Evolutionary conservation across 2,113 vertebrate species (phyloP), one percentile per base, ranked within the genome.

Genomic region (Saguinus midas): DNA sequence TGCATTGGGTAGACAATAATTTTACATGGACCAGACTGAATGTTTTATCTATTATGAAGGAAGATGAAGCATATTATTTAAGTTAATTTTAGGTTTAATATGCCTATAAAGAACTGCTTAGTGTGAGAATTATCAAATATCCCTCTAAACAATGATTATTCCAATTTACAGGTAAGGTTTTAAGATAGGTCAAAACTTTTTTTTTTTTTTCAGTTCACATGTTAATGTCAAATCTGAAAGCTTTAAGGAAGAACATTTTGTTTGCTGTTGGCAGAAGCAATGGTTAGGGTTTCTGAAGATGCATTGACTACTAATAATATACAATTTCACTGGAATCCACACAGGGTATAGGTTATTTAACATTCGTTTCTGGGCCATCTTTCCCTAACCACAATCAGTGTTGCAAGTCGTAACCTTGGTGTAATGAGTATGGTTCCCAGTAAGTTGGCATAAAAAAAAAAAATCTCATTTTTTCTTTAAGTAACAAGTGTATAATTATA

Each of bases 381-480:
- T 93, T 82, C 52, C 64, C 13, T 13, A 35, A 17, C 8, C 27
- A 70, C 14, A 82, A 25, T 21, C 78, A 52, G 48, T 43, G 17
- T 2, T 73, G 37, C 90, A 75, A 20, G 27, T 12, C 45, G 6
- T 11, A 35, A 27, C 57, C 43, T 55, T 90, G 35, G 25, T 78
- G 29, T 87, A 17, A 91, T 35, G 27, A 70, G 79, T 73, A 70
- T 0, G 13, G 23, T 43, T 52, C 3, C n/a, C 21, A 50, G 8
- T 52, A 95, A 82, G 87, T 16, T 61, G 37, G n/a, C 40, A 90
- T 68, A 37, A 91, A 52, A 6, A 61, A 90, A 70, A 76, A 40
- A n/a, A 27, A 79, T 40, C 32, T 8, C 5, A 79, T 40, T 91
- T 96, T 86, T 78, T 97, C 96, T 58, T 81, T 64, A 91, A 95